phyloP scores from a whole-genome alignment of 2,888 invertebrate species.

The Panopea generosa region DNA sequence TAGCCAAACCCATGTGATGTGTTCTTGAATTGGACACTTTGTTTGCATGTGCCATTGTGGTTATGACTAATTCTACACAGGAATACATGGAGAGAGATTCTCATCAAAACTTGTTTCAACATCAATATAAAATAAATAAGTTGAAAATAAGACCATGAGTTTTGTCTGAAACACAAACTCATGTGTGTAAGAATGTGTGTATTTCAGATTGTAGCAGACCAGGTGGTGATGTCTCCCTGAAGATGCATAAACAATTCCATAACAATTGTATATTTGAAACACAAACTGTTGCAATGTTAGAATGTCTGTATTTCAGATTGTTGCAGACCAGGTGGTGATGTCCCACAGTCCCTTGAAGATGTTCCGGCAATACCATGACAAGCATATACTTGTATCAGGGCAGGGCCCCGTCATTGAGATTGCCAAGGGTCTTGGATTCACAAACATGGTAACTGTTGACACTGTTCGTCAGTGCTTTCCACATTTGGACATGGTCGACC shows the following conservation, averaged over 20 bases:
- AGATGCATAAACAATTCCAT: slow-evolving; percentile 88
- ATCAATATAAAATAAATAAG: too few relatives aligned
- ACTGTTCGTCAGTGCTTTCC: slow-evolving; percentile 88
- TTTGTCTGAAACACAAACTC: too few relatives aligned
- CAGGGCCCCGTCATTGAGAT: slow-evolving; percentile 88
- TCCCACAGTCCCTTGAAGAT: slow-evolving; percentile 89
- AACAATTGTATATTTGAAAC: slow-evolving; percentile 88
- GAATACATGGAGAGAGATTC: too few relatives aligned
- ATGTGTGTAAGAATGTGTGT: too few relatives aligned
- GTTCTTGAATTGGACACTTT: too few relatives aligned
- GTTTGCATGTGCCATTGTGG: too few relatives aligned
- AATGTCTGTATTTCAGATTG: slow-evolving; percentile 85
- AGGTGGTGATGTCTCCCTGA: slow-evolving; percentile 89
- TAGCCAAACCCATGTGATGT: too few relatives aligned
- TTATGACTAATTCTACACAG: too few relatives aligned
- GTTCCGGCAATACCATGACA: slow-evolving; percentile 88
- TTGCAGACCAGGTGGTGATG: slow-evolving; percentile 89
- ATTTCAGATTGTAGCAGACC: slow-evolving; percentile 87
- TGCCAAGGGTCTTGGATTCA: slow-evolving; percentile 88
- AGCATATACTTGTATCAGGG: slow-evolving; percentile 88
- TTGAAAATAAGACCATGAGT: too few relatives aligned
- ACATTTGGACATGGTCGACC: slow-evolving; percentile 88
- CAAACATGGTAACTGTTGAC: slow-evolving; percentile 87
- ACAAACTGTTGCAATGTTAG: too few relatives aligned
- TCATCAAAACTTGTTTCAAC: too few relatives aligned